Evolutionary conservation across 2,113 vertebrate genomes (phyloP).

Genomic region (Cololabis saira): DNA sequence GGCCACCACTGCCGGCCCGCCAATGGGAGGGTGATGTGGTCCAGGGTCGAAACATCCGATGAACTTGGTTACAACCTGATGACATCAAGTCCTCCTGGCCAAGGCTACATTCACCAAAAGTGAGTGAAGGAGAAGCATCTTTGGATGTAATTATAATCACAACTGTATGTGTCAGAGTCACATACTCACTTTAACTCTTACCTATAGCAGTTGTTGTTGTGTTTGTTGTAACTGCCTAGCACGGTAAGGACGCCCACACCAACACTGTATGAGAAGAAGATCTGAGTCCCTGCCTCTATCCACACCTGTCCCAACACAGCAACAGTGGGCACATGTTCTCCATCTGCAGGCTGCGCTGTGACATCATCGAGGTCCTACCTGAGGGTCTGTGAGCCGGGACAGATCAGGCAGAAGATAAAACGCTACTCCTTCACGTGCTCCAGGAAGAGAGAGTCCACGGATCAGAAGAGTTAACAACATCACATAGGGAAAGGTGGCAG

Average conservation of each 20-base stretch:
- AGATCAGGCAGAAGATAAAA: slow-evolving; percentile 81
- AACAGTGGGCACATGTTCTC: neutral
- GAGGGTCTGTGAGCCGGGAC: slow-evolving; percentile 71
- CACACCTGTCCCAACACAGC: slow-evolving; percentile 72
- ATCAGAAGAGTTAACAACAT: slow-evolving; percentile 80
- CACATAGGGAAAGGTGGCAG: slow-evolving; percentile 82
- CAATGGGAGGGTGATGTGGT: too few species aligned
- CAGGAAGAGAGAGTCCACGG: slow-evolving; percentile 80
- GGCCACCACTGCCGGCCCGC: too few species aligned
- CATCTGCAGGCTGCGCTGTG: neutral
- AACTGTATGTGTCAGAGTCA: neutral
- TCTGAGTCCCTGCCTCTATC: slow-evolving; percentile 81
- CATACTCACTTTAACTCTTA: slow-evolving; percentile 23
- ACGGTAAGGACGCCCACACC: slow-evolving; percentile 65
- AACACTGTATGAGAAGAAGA: slow-evolving; percentile 80
- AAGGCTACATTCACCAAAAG: too few species aligned
- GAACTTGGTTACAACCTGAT: too few species aligned
- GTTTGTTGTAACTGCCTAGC: slow-evolving; percentile 78
- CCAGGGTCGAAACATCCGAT: too few species aligned
- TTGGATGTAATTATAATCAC: too few species aligned
- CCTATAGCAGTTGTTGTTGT: slow-evolving; percentile 82
- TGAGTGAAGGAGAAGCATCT: too few species aligned
- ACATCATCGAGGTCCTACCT: slow-evolving; percentile 46
- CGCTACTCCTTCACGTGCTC: slow-evolving; percentile 73
- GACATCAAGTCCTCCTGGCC: too few species aligned